Conservation (phyloP, 2,113 vertebrate genomes). For the Lepisosteus oculatus region DNA sequence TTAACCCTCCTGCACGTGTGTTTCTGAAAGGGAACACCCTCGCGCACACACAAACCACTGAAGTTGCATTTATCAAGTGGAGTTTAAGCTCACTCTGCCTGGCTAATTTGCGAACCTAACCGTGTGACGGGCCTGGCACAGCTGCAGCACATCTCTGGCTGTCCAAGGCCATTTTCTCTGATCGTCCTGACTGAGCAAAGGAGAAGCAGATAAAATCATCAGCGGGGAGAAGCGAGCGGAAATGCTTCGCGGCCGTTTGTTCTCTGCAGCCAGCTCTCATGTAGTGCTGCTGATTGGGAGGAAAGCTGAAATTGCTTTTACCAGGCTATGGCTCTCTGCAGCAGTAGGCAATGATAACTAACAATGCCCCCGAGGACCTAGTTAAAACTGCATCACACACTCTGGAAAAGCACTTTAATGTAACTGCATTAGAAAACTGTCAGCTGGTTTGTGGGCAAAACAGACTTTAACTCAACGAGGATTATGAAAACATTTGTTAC, state of each 20-base stretch:
- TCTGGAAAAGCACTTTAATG: slow-evolving; percentile 83
- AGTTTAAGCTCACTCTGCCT: slow-evolving; percentile 4
- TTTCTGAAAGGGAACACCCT: no score
- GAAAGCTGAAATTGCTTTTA: slow-evolving; percentile 77
- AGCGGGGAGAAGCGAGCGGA: slow-evolving; percentile 52
- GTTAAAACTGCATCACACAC: slow-evolving; percentile 83
- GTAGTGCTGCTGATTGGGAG: slow-evolving; percentile 74
- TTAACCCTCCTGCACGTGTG: no score
- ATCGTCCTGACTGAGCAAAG: slow-evolving; percentile 56
- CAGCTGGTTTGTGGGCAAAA: slow-evolving; percentile 73
- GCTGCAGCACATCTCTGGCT: slow-evolving; percentile 42
- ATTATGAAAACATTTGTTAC: slow-evolving; percentile 78
- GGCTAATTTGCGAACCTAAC: not conserved
- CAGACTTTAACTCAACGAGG: slow-evolving; percentile 55
- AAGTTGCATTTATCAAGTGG: not conserved
- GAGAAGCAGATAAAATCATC: slow-evolving; percentile 64
- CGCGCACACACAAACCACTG: not conserved
- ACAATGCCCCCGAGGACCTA: slow-evolving; percentile 87
- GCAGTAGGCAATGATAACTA: slow-evolving; percentile 89
- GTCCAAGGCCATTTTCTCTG: slow-evolving; percentile 35
- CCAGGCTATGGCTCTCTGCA: slow-evolving; percentile 61
- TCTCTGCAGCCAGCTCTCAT: slow-evolving; percentile 68
- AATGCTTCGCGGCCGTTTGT: slow-evolving; percentile 52
- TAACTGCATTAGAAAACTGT: slow-evolving; percentile 83
- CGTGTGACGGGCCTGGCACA: slow-evolving; percentile 5